phyloP scores from a whole-genome alignment of 2,113 vertebrate species.

The Tragelaphus scriptus region DNA sequence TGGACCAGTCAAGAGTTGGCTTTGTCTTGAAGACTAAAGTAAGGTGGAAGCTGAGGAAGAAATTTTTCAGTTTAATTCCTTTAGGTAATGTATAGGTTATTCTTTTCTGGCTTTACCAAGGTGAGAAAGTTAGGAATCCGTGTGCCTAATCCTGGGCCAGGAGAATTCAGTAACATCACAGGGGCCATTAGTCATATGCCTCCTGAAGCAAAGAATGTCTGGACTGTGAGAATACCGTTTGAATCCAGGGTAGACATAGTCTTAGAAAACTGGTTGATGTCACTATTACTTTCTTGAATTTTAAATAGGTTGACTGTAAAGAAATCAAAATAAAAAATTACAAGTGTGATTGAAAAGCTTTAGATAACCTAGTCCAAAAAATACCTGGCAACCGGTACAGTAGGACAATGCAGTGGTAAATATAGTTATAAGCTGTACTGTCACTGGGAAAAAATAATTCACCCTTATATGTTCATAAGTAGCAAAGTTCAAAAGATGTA shows the following conservation, averaged over 20 bases:
- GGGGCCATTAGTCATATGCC: rapidly evolving
- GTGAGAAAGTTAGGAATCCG: background rate
- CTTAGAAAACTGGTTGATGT: background rate
- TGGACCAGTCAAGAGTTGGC: background rate
- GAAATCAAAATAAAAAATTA: background rate
- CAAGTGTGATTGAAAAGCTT: background rate
- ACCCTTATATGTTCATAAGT: background rate
- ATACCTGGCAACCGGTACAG: background rate
- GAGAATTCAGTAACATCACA: background rate
- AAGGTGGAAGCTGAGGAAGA: background rate
- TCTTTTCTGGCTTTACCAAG: background rate
- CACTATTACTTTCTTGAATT: background rate
- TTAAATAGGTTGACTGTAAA: background rate
- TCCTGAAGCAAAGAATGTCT: background rate
- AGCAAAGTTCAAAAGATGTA: background rate
- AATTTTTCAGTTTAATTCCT: background rate
- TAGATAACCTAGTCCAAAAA: background rate
- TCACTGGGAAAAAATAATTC: background rate
- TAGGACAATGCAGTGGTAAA: background rate
- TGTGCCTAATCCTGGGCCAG: rapidly evolving
- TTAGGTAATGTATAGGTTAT: background rate
- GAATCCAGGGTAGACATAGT: background rate
- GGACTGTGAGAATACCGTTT: background rate
- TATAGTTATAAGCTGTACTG: background rate
- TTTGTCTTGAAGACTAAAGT: background rate